Evolutionary conservation across 64 coral and sea anemone species (phyloP).

Genomic region (Actinia equina): DNA sequence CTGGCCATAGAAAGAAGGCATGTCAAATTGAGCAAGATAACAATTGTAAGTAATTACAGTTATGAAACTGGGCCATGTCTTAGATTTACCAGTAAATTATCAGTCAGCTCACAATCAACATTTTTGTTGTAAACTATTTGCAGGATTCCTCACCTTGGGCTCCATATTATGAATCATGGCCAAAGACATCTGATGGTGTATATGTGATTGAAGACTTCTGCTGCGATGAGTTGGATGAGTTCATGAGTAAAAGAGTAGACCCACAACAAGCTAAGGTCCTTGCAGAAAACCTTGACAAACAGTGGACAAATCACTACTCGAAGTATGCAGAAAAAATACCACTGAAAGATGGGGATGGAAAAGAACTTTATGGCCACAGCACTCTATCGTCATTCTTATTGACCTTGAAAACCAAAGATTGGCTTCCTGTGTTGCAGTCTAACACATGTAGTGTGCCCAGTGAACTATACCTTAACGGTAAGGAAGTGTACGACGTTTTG

Average conservation of each 20-base stretch:
- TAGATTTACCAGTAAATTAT: no score
- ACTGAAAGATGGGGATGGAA: slow-evolving; percentile 39
- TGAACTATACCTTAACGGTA: slow-evolving; percentile 28
- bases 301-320: slow-evolving; percentile 61
- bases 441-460: slow-evolving; percentile 21
- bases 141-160: slow-evolving; percentile 67
- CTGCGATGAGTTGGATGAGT: slow-evolving; percentile 65
- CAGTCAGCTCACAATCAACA: no score
- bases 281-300: slow-evolving; percentile 44
- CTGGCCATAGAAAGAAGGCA: slow-evolving; percentile 68
- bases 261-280: slow-evolving; percentile 15
- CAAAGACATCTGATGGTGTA: slow-evolving; percentile 34
- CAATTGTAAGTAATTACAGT: slow-evolving; percentile 24
- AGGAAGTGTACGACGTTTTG: slow-evolving; percentile 31
- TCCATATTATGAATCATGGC: slow-evolving; percentile 47
- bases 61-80: not conserved
- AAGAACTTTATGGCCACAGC: slow-evolving; percentile 12
- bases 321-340: slow-evolving; percentile 51
- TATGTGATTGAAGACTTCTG: slow-evolving; percentile 71
- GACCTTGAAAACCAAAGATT: slow-evolving; percentile 53
- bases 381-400: slow-evolving; percentile 65
- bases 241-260: not conserved
- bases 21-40: slow-evolving; percentile 45
- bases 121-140: not conserved
- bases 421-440: not conserved